A percentile compares a stretch with the other conserved stretches of the same genome.
Conservation (phyloP, 1,140 invertebrate genomes). For the Coboldia fuscipes region DNA sequence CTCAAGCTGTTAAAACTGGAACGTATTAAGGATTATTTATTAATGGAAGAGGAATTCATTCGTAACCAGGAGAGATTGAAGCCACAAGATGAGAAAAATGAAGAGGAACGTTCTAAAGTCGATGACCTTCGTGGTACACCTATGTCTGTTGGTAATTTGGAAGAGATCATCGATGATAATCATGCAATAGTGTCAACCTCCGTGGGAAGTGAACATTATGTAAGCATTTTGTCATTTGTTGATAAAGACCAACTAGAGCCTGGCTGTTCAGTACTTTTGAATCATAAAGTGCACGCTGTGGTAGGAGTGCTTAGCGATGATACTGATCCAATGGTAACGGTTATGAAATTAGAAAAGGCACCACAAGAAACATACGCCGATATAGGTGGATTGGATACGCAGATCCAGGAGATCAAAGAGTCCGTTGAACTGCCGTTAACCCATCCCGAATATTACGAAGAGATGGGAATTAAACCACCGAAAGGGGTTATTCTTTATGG, state of each 20-base stretch:
- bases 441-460: slow-evolving; percentile 99
- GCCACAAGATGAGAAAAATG: slow-evolving; percentile 97
- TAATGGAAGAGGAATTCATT: slow-evolving; percentile 99
- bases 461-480: slow-evolving; percentile 99
- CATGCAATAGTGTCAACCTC: slow-evolving; percentile 99
- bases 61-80: slow-evolving; percentile 95
- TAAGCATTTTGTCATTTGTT: slow-evolving; percentile 97
- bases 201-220: slow-evolving; percentile 98
- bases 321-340: slow-evolving; percentile 99
- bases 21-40: slow-evolving; percentile 94
- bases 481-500: slow-evolving; percentile 99
- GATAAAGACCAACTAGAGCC: slow-evolving; percentile 99
- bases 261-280: slow-evolving; percentile 93
- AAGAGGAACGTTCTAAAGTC: slow-evolving; percentile 93
- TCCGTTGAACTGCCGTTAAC: slow-evolving; percentile 96
- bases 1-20: slow-evolving; percentile 91
- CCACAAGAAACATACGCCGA: slow-evolving; percentile 99
- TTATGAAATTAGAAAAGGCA: slow-evolving; percentile 99
- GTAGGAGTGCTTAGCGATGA: slow-evolving; percentile 97
- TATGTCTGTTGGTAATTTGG: slow-evolving; percentile 98
- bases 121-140: slow-evolving; percentile 97
- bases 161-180: slow-evolving; percentile 99
- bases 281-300: slow-evolving; percentile 98
- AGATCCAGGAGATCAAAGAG: slow-evolving; percentile 99
- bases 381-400: slow-evolving; percentile 97